Base-by-base conservation (phyloP, 2,797 vertebrate genomes). In the Sardinella longiceps region DNA sequence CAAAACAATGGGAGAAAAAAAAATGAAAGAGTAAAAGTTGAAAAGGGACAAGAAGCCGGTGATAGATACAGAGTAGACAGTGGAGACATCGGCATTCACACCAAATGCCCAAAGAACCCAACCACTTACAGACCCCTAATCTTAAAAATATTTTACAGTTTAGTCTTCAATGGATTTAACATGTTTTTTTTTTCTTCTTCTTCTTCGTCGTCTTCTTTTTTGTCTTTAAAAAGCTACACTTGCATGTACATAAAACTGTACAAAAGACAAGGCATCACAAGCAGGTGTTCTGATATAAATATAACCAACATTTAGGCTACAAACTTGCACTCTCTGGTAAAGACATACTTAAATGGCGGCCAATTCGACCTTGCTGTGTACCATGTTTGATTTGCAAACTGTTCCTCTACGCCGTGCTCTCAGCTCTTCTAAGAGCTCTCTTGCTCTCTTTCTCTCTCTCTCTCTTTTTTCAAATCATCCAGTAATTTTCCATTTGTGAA, bases 161-260 rank as follows among this genome's bases (percentile, higher is more conserved):
- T 95, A 94, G 90, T 87, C 94, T 93, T 93, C 92, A 84, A 18
- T 95, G 93, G 92, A 94, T 93, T 95, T 95, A 93, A 94, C 95
- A 90, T 92, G 92, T 88, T 87, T 48, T 85, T 93, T 95, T 95
- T 95, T 86, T 83, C 46, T 11, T 48, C 46, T 92, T 88, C 87
- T 53, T 85, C 93, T 95, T 95, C n/a, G n/a, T 96, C 86, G 83
- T 94, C 94, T 92, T 93, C 89, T 92, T 90, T 87, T 90, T 88
- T 83, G 94, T 95, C 85, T 85, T 94, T 94, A 94, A 96, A 96
- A 98, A 97, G 97, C 96, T 97, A 97, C 97, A 96, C 96, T 96
- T 97, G 95, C 97, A 95, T 98, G 97, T 99, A 99, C 98, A 99
- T 99, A 99, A 97, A 99, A 98, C 98, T 99, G 97, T 98, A 99